Base-by-base conservation (phyloP, 2,113 vertebrate genomes). In the Vidua macroura region DNA sequence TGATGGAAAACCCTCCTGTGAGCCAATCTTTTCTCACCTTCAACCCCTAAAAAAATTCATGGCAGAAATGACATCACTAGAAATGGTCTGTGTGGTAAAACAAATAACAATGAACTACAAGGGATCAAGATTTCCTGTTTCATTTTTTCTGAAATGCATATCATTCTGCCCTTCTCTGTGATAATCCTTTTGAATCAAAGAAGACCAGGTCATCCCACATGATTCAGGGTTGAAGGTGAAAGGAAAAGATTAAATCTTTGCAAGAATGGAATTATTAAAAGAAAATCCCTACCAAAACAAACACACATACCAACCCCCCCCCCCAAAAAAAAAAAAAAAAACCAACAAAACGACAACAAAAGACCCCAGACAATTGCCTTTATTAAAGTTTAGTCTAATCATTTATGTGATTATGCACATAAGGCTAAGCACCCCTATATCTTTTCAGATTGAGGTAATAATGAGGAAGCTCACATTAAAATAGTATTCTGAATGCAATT, bases 381-480 rank as follows among this genome's bases (percentile, higher is more conserved):
- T 72, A 33, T 48, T 49, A 69, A 53, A 30, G 1, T 74, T 69
- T 74, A 72, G 39, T 22, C 8, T 77, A 59, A 79, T 43, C 2
- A 70, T 77, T 69, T 85, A 33, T n/a, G 19, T 31, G 8, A 49
- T 53, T 58, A 43, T 18, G 35, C 19, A 79, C 24, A 31, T 52
- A 77, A 91, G 24, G 21, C 5, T 88, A 93, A 91, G 39, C 24
- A 78, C 2, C 19, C 28, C 43, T 67, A 14, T 49, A 31, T 56
- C 31, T 88, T 83, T 72, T 74, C 52, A 86, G 33, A 80, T 3
- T 49, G 14, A 21, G 22, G 24, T 82, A 59, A 67, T 59, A 95
- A 88, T 58, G 49, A 90, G 30, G 21, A 86, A 93, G 43, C 4
- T 77, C 5, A 48, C 52, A 77, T 68, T 85, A 83, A 91, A 92